Base-by-base conservation (phyloP, 2,797 vertebrate species). In the Sarcoramphus papa region DNA sequence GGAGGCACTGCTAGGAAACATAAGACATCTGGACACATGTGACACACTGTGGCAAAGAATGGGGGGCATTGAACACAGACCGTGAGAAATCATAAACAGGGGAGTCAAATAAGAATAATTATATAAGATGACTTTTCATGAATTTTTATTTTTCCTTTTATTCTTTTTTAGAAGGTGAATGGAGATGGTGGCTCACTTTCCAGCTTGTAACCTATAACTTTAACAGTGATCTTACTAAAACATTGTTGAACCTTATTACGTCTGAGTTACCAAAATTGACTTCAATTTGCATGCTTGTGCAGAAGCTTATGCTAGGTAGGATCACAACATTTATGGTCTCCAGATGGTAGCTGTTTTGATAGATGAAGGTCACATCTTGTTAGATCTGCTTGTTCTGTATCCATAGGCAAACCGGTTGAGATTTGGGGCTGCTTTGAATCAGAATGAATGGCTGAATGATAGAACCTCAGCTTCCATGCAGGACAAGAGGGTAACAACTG, bases 341-440 rank as follows among this genome's bases (percentile, higher is more conserved):
- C 91, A 93, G 90, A 96, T 95, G 88, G 93, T 65, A 95, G 77
- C 67, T 92, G 70, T 63, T 93, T 94, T 88, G 74, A 92, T 81
- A 86, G 79, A 88, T 79, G 80, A 92, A 93, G 80, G 92, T 84
- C 85, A 69, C 76, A 63, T 63, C 73, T 82, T 89, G 90, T 88
- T 50, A 78, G 40, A 83, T 59, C 50, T 2, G 1, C 78, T 90
- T 75, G 2, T 86, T 80, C 45, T 62, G 21, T 51, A 93, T 65
- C 89, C 37, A 3, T 27, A 85, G 68, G 64, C n/a, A 86, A 92
- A 78, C 11, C 41, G 28, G 15, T 45, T 90, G 69, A 75, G 50
- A 79, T 76, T 45, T 93, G 69, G 47, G 83, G 54, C 83, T 70
- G 68, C 80, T 53, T 67, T 77, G 85, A 73, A 78, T 94, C 57